Evolutionary conservation across 1,140 invertebrate genomes (phyloP), one percentile per base, ranked within the genome.

Genomic region (Atta colombica): DNA sequence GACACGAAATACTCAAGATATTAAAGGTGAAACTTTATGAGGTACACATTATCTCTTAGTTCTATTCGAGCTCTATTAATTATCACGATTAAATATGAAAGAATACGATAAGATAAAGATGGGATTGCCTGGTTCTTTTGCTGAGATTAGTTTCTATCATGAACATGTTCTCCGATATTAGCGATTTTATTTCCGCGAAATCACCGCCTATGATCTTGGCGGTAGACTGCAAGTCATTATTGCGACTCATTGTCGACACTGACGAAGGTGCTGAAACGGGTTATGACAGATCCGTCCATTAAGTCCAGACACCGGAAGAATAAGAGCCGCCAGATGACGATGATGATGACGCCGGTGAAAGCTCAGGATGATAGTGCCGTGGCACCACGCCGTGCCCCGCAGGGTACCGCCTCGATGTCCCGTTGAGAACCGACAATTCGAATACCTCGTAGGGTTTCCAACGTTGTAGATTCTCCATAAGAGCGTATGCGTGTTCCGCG

Each of bases 281-380:
- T 90, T 90, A 90, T 88, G 90, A 91, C 89, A 87, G 85, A 90
- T 91, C 89, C 81, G 49, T 55, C 90, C 86, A 91, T 91, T 91
- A 91, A 88, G 82, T 45, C 71, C 65, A 60, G 63, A 72, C 74
- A 66, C 51, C 68, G 78, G 87, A 80, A 88, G 87, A 90, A 90
- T 90, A 90, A 85, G 74, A 87, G 84, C 87, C 51, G 87, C 88
- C 92, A 93, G 92, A 93, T 93, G 93, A 93, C 91, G 80, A 90
- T 92, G 91, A 93, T 87, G 93, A 93, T 92, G 89, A 93, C 89
- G 90, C 86, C 86, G 92, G 84, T 88, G 90, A 90, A 90, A 91
- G 90, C 89, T 88, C 72, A 61, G 63, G 89, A 91, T 86, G 89
- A 90, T 91, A 91, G 87, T 88, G 78, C 77, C 90, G 86, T 84